Evolutionary conservation across 2,888 invertebrate genomes (phyloP), one percentile per base, ranked within the genome.

Genomic region (Drosophila suboccidentalis): DNA sequence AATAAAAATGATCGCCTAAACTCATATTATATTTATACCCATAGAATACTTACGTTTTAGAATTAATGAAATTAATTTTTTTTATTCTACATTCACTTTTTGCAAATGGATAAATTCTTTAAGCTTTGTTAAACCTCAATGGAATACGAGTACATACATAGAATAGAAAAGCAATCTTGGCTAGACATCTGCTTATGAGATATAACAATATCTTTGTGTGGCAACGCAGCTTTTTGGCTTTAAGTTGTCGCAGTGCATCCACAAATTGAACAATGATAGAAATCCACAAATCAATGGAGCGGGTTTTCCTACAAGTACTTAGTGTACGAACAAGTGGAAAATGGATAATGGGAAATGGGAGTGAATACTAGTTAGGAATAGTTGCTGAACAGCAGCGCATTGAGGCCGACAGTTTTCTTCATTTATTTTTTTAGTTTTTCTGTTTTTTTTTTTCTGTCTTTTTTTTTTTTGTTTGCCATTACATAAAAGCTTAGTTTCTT

Each of bases 231-330:
- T 47, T 50, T 50, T 74, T 62, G 70, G 64, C 77, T 67, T 61
- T 61, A 43, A 59, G 47, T 47, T 61, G 75, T 68, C 75, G 79
- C 79, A 75, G 38, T 71, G 82, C 50, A 80, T 36, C 26, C 44
- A 71, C 67, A 60, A 66, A 78, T 76, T 74, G 76, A 80, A 82
- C 76, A 78, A 62, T 71, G 71, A 83, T 82, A 78, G 73, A 82
- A 80, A 78, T 78, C 68, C 71, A 75, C 78, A 78, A 78, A 83
- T 80, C 82, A 80, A 78, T 78, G 51, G 26, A 51, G 60, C 61
- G 8, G 36, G 38, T 43, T 60, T 53, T 19, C 34, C 44, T 55
- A 22, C 34, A 43, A 43, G 51, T 58, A 54, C 50, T 34, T 43
- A 61, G 51, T 61, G 19, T 44, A 41, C 19, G 55, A 44, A 54